phyloP scores from a whole-genome alignment of 2,113 vertebrate species.

The Paramisgurnus dabryanus region DNA sequence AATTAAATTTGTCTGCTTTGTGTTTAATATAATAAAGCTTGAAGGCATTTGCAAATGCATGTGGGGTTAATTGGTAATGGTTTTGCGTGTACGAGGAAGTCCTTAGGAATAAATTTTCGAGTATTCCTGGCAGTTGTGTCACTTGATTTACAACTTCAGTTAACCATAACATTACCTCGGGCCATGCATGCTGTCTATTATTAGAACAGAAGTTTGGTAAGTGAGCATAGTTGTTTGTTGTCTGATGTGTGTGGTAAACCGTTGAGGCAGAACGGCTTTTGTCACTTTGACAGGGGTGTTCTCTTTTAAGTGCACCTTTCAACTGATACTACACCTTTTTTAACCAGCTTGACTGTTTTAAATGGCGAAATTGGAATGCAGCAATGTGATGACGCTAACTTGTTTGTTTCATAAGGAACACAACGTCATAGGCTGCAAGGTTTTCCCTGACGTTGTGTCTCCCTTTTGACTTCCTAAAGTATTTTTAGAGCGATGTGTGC shows the following conservation, averaged over 20 bases:
- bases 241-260: not conserved
- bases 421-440: not conserved
- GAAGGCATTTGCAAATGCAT: not conserved
- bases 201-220: not conserved
- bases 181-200: conserved; percentile 5
- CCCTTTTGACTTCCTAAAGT: not conserved
- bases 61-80: conserved; percentile 23
- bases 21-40: conserved; percentile 4
- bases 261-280: not conserved
- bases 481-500: not conserved
- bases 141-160: conserved; percentile 33
- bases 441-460: not conserved
- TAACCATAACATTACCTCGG: conserved; percentile 23
- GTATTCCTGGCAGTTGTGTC: conserved; percentile 41
- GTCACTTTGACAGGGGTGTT: no score
- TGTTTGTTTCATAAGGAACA: not conserved
- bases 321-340: not conserved
- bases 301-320: no score
- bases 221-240: not conserved
- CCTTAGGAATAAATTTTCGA: conserved; percentile 14
- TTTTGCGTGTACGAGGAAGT: conserved; percentile 48
- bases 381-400: not conserved
- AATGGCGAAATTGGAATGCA: not conserved
- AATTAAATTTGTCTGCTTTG: not conserved
- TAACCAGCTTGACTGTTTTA: not conserved